Base-by-base conservation (phyloP, 1,140 invertebrate genomes). In the Neodiprion fabricii region DNA sequence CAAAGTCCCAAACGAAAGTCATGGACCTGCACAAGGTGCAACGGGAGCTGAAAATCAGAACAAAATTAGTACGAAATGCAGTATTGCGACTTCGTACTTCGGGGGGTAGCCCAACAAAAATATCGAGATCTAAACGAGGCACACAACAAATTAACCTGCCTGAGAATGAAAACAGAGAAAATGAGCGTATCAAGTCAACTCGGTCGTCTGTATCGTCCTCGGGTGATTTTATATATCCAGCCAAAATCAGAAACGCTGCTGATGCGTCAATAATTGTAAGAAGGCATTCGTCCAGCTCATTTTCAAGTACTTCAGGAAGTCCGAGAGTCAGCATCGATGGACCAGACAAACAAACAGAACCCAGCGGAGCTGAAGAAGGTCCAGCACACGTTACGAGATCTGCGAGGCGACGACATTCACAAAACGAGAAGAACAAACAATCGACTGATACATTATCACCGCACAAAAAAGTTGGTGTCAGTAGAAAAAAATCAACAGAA, bases 191-290 rank as follows among this genome's bases (percentile, higher is more conserved):
- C 74, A 74, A 90, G 82, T 80, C 87, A 0, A 53, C 74, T 82
- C 90, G 47, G 65, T 70, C 79, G 17, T 7, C 74, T 0, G 83
- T 89, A 49, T 89, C 90, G 8, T 88, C 90, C 48, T 86, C 90
- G 7, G 86, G 88, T 69, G 90, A 91, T 78, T 91, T 92, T 79
- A 89, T 91, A 66, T 90, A 89, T 88, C 85, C 91, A 48, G 90
- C 89, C 74, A 90, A 90, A 71, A 84, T 88, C 28, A 89, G 89
- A 82, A 89, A 87, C 71, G 86, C 90, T 2, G 92, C 92, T 48
- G 93, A 95, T 78, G 94, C 93, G 66, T 95, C 94, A 0, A 91
- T 95, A 79, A 95, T 96, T 49, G 92, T 95, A 78, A 89, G 94
- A 65, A 89, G 94, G 69, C 94, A 95, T 81, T 95, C 95, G 0